These are phyloP conservation scores for Pristionchus japonicus DNA, from an alignment of 2,888 invertebrate species.

Conservation along the genomic window DNA sequence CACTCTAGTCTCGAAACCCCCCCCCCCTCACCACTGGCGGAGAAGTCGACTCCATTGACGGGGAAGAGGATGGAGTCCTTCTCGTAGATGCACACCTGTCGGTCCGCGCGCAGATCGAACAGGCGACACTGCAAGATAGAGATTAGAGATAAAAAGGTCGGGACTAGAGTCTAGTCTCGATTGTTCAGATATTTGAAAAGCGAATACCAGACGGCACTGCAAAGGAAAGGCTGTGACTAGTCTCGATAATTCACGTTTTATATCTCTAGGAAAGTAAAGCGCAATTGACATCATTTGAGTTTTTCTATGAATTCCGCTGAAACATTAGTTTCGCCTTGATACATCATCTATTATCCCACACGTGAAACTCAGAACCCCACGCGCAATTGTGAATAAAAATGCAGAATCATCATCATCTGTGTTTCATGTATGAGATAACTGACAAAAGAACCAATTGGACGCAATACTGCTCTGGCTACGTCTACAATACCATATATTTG, in stretches of 20 bases:
- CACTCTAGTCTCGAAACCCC: background rate
- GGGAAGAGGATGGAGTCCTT: conserved; percentile 98
- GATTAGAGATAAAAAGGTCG: background rate
- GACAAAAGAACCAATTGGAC: background rate
- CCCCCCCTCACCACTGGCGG: conserved; percentile 85
- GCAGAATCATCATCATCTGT: background rate
- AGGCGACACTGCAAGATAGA: conserved; percentile 89
- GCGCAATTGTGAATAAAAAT: background rate
- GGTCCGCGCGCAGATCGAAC: conserved; percentile 96
- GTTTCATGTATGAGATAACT: background rate
- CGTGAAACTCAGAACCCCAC: background rate
- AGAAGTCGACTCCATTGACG: conserved; percentile 96
- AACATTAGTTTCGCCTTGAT: no score
- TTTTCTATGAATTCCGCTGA: no score
- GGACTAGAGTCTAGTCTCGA: background rate
- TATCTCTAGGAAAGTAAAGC: no score
- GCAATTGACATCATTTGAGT: no score
- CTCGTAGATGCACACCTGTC: conserved; percentile 94
- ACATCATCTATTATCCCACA: no score
- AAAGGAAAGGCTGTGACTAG: no score
- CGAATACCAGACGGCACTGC: no score
- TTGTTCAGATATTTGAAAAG: no score
- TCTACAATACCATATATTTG: background rate
- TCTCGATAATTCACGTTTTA: no score
- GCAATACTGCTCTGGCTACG: background rate